Percentiles rank a stretch among this genome's conserved stretches.
phyloP scores from a whole-genome alignment of 2,797 vertebrate genomes.

The Danionella dracula region DNA sequence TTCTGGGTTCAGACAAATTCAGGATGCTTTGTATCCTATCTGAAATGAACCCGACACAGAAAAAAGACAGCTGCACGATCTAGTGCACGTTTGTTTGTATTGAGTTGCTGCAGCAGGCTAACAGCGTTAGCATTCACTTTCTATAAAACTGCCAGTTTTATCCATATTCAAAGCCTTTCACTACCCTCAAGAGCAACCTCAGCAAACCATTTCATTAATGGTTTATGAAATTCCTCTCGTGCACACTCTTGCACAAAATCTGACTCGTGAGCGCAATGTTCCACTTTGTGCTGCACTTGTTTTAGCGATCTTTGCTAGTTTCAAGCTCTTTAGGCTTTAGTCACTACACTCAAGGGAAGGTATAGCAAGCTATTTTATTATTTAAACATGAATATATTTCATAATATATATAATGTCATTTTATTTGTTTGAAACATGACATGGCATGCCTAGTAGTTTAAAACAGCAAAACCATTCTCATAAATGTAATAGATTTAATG shows the following conservation, averaged over 20 bases:
- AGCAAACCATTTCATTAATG: background rate
- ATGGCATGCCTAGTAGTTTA: too few relatives aligned
- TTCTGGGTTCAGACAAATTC: background rate
- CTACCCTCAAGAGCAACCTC: conserved; percentile 57
- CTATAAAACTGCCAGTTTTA: conserved; percentile 47
- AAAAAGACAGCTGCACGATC: background rate
- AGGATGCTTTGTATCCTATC: background rate
- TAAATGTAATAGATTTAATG: background rate
- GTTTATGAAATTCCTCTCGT: too few relatives aligned
- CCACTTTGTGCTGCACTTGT: too few relatives aligned
- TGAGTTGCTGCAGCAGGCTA: background rate
- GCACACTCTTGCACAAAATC: too few relatives aligned
- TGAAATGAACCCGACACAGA: background rate
- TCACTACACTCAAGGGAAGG: too few relatives aligned
- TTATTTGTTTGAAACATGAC: too few relatives aligned
- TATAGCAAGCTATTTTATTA: too few relatives aligned
- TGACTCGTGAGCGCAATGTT: too few relatives aligned
- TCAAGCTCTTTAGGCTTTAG: too few relatives aligned
- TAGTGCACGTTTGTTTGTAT: background rate
- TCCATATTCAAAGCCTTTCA: conserved; percentile 51
- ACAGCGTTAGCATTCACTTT: background rate
- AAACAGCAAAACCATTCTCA: background rate
- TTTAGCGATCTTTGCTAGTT: too few relatives aligned
- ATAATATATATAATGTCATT: too few relatives aligned
- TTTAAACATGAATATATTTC: too few relatives aligned